Percentiles rank a stretch among this genome's conserved stretches.
Conservation (phyloP, 2,113 vertebrate species). For the Stomatorhinus ivindoensis region DNA sequence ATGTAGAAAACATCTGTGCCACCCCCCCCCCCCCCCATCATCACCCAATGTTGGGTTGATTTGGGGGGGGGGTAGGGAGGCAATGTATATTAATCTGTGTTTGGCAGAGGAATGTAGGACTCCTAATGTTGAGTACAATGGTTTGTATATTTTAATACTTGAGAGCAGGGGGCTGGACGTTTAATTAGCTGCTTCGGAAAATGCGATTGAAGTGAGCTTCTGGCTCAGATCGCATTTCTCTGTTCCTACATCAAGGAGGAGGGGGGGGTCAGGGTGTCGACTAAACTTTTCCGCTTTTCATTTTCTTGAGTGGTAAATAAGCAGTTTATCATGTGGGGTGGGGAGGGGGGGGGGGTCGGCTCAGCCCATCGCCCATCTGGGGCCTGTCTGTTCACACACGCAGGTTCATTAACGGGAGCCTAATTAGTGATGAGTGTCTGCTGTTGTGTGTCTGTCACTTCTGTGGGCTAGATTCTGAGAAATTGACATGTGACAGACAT, state of each 20-base stretch:
- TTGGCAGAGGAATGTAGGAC: background rate
- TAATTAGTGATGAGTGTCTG: background rate
- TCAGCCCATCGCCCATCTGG: constrained; percentile 21
- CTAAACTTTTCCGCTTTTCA: constrained; percentile 28
- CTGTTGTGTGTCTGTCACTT: background rate
- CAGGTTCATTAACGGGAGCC: background rate
- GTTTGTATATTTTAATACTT: background rate
- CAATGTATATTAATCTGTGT: background rate
- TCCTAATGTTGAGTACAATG: background rate
- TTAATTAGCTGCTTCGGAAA: constrained; percentile 33
- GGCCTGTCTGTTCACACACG: constrained; percentile 12
- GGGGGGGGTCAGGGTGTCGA: constrained; percentile 25
- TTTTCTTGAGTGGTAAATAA: constrained; percentile 32
- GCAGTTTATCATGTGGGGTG: constrained; percentile 27
- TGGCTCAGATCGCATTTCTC: constrained; percentile 28
- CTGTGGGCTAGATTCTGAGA: background rate
- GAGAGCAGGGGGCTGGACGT: constrained; percentile 20
- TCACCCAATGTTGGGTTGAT: background rate
- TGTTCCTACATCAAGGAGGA: constrained; percentile 22
- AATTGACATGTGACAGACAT: background rate
- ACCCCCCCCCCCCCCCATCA: background rate
- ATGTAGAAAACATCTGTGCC: constrained; percentile 14
- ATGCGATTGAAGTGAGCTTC: constrained; percentile 7
- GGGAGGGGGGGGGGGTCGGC: background rate
- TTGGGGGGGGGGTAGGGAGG: background rate